phyloP scores from a whole-genome alignment of 2,113 vertebrate species.

The Vidua macroura region DNA sequence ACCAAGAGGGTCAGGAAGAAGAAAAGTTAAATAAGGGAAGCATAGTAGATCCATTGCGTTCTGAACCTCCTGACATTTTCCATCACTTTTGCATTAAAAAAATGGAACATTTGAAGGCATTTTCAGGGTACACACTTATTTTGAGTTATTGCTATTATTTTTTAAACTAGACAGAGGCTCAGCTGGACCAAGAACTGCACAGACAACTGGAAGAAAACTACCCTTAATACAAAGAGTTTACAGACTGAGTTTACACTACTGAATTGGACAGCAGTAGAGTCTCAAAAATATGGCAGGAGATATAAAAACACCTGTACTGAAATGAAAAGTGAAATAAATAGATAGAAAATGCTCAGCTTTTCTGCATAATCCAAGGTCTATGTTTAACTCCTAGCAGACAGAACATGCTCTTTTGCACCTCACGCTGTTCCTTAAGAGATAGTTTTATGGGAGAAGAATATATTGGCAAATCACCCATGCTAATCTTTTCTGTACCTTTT shows the following conservation, averaged over 20 bases:
- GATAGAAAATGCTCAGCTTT: background rate
- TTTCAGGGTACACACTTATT: background rate
- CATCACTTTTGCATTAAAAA: slow-evolving; percentile 5
- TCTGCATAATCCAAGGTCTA: background rate
- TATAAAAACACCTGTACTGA: background rate
- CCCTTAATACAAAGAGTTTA: background rate
- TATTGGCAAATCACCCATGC: background rate
- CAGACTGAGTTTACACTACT: background rate
- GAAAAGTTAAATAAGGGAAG: background rate
- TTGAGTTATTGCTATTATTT: slow-evolving; percentile 11
- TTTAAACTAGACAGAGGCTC: background rate
- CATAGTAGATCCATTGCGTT: background rate
- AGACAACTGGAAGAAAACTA: background rate
- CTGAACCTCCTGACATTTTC: background rate
- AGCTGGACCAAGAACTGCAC: background rate
- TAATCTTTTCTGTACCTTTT: background rate
- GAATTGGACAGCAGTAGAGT: background rate
- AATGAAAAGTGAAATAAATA: background rate
- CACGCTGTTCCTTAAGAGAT: background rate
- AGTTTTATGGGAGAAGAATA: background rate
- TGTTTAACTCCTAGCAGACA: background rate
- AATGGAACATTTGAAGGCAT: background rate
- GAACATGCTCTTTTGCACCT: background rate
- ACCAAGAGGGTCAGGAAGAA: background rate
- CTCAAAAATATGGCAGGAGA: background rate